These are phyloP conservation scores for Leptinotarsa lineolata DNA, from an alignment of 1,140 invertebrate species.

Conservation along the genomic window DNA sequence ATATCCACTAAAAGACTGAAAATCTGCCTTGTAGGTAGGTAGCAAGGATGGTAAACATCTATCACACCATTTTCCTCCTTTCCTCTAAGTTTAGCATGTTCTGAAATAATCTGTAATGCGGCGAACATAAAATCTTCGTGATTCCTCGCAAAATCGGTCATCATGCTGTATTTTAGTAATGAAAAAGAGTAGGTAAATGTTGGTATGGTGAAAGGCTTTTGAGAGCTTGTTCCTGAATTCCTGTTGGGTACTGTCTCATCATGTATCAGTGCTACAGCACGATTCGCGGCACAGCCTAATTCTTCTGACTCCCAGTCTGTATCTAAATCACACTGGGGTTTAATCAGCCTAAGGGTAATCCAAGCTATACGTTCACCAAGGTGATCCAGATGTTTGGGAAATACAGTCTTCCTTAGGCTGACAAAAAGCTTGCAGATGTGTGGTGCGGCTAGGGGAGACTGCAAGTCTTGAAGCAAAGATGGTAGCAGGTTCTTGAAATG, in stretches of 20 bases:
- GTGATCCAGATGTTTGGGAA: slow-evolving; percentile 56
- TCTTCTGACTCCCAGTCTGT: slow-evolving; percentile 77
- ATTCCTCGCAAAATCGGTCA: slow-evolving; percentile 55
- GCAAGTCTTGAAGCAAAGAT: slow-evolving; percentile 66
- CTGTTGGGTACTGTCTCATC: slow-evolving; percentile 46
- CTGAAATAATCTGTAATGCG: slow-evolving; percentile 71
- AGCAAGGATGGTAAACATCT: slow-evolving; percentile 70
- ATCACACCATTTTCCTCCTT: slow-evolving; percentile 53
- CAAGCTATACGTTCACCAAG: slow-evolving; percentile 67
- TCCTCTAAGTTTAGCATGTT: slow-evolving; percentile 70
- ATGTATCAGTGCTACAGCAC: slow-evolving; percentile 67
- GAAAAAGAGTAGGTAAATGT: slow-evolving; percentile 83
- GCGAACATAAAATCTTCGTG: slow-evolving; percentile 67
- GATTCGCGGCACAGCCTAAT: slow-evolving; percentile 49
- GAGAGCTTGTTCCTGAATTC: slow-evolving; percentile 26
- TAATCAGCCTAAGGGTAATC: slow-evolving; percentile 68
- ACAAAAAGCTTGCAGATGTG: slow-evolving; percentile 66
- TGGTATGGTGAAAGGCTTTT: slow-evolving; percentile 65
- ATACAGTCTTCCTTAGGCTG: slow-evolving; percentile 61
- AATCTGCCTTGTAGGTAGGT: slow-evolving; percentile 81
- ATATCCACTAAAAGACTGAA: slow-evolving; percentile 79
- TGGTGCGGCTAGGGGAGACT: slow-evolving; percentile 73
- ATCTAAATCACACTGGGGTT: slow-evolving; percentile 80
- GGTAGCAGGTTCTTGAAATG: slow-evolving; percentile 68
- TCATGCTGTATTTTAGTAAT: slow-evolving; percentile 71